Base-by-base conservation (phyloP, 2,113 vertebrate species). In the Phaethornis superciliosus region DNA sequence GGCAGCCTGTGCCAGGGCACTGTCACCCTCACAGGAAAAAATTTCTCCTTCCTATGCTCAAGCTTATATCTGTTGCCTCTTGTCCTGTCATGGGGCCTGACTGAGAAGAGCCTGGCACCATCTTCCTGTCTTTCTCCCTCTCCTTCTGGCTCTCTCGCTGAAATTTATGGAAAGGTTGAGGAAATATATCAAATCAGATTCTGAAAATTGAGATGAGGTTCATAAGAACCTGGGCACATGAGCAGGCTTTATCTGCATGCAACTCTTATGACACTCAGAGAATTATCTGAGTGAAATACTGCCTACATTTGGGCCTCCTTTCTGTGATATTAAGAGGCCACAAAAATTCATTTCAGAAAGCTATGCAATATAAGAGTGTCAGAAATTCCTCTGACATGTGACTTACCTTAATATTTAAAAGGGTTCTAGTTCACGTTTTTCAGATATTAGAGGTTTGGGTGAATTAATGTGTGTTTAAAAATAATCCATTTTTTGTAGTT, bases 291-390 rank as follows among this genome's bases (percentile, higher is more conserved):
- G n/a, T n/a, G n/a, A n/a, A n/a, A 65, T 8, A 58, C 10, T 47
- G 5, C 24, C 42, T 65, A 15, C 8, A 24, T 49, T 44, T 85
- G 4, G 0, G 9, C 0, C 30, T 81, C 10, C 12, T 13, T 77
- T 83, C 30, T 58, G 33, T 12, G n/a, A 74, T 77, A n/a, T 10
- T 69, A 58, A 46, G 5, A 52, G 37, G 12, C 18, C 22, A 69
- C 15, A 62, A 11, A 70, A 72, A 11, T 85, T 95, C 21, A 91
- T 62, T 11, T 12, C 23, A 35, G 33, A 54, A 62, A 77, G 3
- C 18, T 78, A 26, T 74, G 18, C 42, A 70, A 11, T 42, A 5
- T 9, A 46, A 60, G 4, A 79, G 4, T 51, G 8, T 46, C 42
- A 58, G 18, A 65, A 88, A 77, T 67, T 71, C 30, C 30, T 65